phyloP scores from a whole-genome alignment of 2,113 vertebrate genomes.

The Chionomys nivalis region DNA sequence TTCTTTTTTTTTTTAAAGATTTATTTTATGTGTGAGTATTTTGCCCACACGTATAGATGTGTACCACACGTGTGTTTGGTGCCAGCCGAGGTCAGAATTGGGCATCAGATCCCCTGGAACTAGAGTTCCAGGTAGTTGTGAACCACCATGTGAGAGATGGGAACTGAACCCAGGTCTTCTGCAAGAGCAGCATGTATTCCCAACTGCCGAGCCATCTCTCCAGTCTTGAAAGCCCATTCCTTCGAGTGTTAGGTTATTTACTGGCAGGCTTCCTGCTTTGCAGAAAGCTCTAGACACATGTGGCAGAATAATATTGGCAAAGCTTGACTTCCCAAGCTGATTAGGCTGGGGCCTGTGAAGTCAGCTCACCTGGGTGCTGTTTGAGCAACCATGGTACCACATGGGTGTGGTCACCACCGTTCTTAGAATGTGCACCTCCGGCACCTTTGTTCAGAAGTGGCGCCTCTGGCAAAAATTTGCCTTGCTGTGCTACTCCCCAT shows the following conservation, averaged over 20 bases:
- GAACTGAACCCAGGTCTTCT: not conserved
- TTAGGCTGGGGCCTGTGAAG: not conserved
- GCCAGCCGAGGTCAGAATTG: not conserved
- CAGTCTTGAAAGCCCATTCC: not conserved
- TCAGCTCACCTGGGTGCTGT: not conserved
- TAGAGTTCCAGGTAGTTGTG: not conserved
- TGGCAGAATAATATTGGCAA: not conserved
- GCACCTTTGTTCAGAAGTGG: not conserved
- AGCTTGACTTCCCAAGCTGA: not conserved
- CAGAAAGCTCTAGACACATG: too few relatives aligned
- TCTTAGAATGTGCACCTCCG: accelerated
- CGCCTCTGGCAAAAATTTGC: not conserved
- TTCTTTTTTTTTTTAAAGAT: not conserved
- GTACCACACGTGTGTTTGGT: not conserved
- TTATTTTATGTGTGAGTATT: not conserved
- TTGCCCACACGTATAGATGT: not conserved
- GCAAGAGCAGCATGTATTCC: not conserved
- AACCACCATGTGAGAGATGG: not conserved
- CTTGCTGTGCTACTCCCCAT: not conserved
- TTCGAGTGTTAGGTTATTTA: accelerated
- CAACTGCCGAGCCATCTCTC: not conserved
- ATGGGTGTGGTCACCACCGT: accelerated
- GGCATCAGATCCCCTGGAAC: too few relatives aligned
- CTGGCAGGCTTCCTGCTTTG: accelerated
- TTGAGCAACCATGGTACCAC: not conserved